phyloP scores from a whole-genome alignment of 2,888 invertebrate genomes.

The Neelides folsomi region DNA sequence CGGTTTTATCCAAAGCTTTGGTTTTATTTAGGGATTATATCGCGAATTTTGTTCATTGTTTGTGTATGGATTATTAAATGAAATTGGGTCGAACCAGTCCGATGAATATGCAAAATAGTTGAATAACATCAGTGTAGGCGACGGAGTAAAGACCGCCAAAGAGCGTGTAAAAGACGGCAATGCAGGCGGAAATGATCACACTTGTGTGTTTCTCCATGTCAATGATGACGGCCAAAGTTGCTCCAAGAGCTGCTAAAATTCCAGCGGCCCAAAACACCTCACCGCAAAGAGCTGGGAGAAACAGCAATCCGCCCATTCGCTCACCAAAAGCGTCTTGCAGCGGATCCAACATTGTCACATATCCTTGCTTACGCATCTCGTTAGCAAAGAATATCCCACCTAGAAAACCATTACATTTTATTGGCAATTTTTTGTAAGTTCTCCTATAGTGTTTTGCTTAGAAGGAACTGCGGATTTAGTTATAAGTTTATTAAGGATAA shows the following conservation, averaged over 20 bases:
- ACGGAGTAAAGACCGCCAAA: conserved; percentile 57
- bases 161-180: conserved; percentile 52
- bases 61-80: too few relatives aligned
- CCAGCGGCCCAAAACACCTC: conserved; percentile 50
- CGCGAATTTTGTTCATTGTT: too few relatives aligned
- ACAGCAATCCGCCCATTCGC: conserved; percentile 52
- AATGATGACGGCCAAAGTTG: conserved; percentile 49
- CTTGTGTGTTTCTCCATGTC: conserved; percentile 44
- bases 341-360: conserved; percentile 59
- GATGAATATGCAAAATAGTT: conserved; percentile 51
- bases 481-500: too few relatives aligned
- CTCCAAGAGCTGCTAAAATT: conserved; percentile 38
- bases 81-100: conserved; percentile 47
- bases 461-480: too few relatives aligned
- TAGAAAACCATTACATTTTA: conserved; percentile 29
- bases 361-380: conserved; percentile 54
- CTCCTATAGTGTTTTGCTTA: too few relatives aligned
- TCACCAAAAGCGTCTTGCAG: conserved; percentile 56
- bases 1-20: too few relatives aligned
- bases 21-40: too few relatives aligned
- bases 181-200: conserved; percentile 47
- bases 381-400: conserved; percentile 55
- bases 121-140: conserved; percentile 57
- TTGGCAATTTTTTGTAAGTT: too few relatives aligned
- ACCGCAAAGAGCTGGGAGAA: conserved; percentile 53